These are phyloP conservation scores for Parnassius apollo DNA, from an alignment of 2,888 invertebrate species.

Conservation along the genomic window DNA sequence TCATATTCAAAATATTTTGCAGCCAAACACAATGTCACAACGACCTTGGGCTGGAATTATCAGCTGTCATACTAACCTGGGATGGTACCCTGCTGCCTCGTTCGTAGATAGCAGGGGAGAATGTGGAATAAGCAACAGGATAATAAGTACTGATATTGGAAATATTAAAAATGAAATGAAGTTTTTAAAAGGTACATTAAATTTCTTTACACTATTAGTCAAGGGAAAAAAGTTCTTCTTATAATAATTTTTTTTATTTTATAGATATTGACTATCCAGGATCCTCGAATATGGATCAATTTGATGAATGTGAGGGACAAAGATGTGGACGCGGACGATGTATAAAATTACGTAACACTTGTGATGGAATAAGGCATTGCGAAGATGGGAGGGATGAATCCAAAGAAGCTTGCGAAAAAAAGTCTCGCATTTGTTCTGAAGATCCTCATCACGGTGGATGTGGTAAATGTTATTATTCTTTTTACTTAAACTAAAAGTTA, in stretches of 20 bases:
- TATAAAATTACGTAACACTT: conserved; percentile 79
- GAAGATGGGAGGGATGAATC: conserved; percentile 86
- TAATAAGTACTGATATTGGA: conserved; percentile 77
- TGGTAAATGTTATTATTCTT: conserved; percentile 44
- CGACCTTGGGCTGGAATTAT: conserved; percentile 84
- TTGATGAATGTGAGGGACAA: conserved; percentile 77
- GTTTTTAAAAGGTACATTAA: conserved; percentile 65
- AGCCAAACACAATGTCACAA: conserved; percentile 40
- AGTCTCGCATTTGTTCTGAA: conserved; percentile 45
- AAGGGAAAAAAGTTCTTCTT: no score
- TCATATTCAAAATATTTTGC: conserved; percentile 14
- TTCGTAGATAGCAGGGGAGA: conserved; percentile 82
- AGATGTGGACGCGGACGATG: conserved; percentile 87
- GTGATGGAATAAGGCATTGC: conserved; percentile 86
- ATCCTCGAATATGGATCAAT: conserved; percentile 22
- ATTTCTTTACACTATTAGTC: no score
- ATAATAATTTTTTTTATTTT: neutral
- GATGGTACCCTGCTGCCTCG: conserved; percentile 88
- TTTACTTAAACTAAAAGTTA: no score
- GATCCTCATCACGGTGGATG: conserved; percentile 62
- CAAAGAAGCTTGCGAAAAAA: conserved; percentile 63
- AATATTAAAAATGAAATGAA: conserved; percentile 76
- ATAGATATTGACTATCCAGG: conserved; percentile 30
- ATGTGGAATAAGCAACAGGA: conserved; percentile 73
- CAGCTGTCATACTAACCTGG: conserved; percentile 83